These are phyloP conservation scores for Hylia prasina DNA, from an alignment of 2,113 vertebrate genomes.

Conservation along the genomic window DNA sequence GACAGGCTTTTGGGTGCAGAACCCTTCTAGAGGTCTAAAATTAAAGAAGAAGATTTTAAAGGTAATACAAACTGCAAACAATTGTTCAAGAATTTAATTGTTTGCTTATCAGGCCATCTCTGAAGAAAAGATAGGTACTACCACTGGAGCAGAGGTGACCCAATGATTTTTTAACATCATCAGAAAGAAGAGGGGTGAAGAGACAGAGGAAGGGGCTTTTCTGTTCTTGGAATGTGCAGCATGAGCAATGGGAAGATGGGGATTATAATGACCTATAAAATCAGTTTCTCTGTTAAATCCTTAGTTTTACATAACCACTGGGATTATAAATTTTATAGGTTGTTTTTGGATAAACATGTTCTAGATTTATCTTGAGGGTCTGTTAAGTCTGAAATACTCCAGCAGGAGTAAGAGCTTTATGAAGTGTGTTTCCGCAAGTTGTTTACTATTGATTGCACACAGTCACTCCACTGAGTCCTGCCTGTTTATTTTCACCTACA, in stretches of 20 bases:
- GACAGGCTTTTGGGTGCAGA: not conserved
- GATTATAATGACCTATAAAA: not conserved
- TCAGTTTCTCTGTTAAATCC: not conserved
- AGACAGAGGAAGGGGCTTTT: not conserved
- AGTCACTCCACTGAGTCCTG: accelerated
- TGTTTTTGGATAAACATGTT: not conserved
- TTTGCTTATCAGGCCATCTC: not conserved
- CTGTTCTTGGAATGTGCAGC: accelerated
- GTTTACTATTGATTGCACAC: not conserved
- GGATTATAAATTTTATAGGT: not conserved
- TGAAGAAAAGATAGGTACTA: not conserved
- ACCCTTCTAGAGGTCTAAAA: not conserved
- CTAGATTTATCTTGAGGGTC: not conserved
- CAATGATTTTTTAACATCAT: not conserved
- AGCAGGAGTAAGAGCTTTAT: not conserved
- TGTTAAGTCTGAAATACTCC: not conserved
- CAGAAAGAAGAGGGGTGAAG: not conserved
- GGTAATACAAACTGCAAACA: not conserved
- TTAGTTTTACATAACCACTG: not conserved
- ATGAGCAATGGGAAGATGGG: not conserved
- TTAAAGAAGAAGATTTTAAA: not conserved
- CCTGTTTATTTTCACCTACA: not conserved
- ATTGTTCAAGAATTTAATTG: not conserved
- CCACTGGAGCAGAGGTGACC: not conserved
- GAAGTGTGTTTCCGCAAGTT: not conserved